A percentile compares a stretch with the other conserved stretches of the same genome.
These are phyloP conservation scores for Gymnopithys bicolor DNA, from an alignment of 2,797 vertebrate genomes.

Conservation along the genomic window DNA sequence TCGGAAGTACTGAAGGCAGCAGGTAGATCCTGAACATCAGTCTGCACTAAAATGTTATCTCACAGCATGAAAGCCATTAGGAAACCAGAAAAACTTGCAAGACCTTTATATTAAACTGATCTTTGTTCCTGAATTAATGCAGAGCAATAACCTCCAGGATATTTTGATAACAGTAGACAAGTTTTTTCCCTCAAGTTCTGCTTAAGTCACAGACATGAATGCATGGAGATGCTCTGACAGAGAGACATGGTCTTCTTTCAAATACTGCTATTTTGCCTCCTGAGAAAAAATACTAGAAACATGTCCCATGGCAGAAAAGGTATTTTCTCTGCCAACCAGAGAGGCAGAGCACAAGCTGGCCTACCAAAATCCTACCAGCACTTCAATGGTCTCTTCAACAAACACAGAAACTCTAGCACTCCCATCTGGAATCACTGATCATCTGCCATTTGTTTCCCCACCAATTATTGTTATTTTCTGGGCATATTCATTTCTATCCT, in stretches of 20 bases:
- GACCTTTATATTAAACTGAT: background rate
- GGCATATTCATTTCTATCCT: background rate
- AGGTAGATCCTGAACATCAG: background rate
- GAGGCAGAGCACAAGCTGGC: background rate
- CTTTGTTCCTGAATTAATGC: background rate
- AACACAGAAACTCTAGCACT: background rate
- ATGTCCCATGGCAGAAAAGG: background rate
- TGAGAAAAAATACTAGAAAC: background rate
- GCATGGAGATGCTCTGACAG: background rate
- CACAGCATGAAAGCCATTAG: constrained; percentile 15
- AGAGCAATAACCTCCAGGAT: background rate
- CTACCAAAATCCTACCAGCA: background rate
- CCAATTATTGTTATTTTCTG: background rate
- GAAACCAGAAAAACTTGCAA: background rate
- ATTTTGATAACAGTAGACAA: background rate
- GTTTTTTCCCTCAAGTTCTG: background rate
- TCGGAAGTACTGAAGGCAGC: background rate
- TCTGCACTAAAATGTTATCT: background rate
- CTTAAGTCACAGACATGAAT: background rate
- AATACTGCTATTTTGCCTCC: background rate
- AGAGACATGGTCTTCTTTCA: background rate
- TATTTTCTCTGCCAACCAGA: background rate
- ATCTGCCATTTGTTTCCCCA: fast-evolving
- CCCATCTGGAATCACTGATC: background rate
- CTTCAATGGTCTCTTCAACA: background rate